Conservation (phyloP, 2,113 vertebrate species). For the Pollachius pollachius region DNA sequence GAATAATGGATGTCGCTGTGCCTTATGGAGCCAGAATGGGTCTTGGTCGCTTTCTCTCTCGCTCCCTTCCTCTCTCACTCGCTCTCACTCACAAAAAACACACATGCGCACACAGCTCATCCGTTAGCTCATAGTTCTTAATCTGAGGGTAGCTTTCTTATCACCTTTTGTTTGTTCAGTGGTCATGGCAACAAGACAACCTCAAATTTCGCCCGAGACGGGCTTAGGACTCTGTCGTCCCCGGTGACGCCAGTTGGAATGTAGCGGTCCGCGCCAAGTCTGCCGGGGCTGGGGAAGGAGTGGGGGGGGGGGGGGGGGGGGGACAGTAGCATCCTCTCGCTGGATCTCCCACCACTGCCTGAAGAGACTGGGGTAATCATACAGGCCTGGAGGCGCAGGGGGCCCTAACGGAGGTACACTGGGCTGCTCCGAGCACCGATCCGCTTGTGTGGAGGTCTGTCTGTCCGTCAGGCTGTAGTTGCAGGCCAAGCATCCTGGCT, state of each 20-base stretch:
- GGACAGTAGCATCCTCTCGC: too few relatives aligned
- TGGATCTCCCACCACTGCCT: too few relatives aligned
- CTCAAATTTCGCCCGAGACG: too few relatives aligned
- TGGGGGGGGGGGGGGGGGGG: too few relatives aligned
- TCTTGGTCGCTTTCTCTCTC: neutral
- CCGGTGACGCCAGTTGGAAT: too few relatives aligned
- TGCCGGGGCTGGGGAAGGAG: too few relatives aligned
- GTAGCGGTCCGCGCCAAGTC: too few relatives aligned
- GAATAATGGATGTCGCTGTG: neutral
- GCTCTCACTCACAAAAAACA: neutral
- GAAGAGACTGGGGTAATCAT: too few relatives aligned
- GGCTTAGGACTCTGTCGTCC: too few relatives aligned
- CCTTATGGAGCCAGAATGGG: neutral
- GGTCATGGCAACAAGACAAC: too few relatives aligned
- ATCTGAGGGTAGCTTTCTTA: neutral
- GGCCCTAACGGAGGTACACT: neutral
- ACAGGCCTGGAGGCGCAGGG: neutral
- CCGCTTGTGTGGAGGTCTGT: constrained; percentile 43
- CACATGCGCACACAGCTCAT: neutral
- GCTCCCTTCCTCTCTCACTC: too few relatives aligned
- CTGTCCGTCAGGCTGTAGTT: constrained; percentile 59
- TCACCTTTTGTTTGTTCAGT: too few relatives aligned
- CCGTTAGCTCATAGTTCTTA: neutral
- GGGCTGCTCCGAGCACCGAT: constrained; percentile 29
- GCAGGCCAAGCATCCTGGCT: constrained; percentile 41